These are phyloP conservation scores for Elephas maximus DNA, from an alignment of 2,113 vertebrate genomes.

Conservation along the genomic window DNA sequence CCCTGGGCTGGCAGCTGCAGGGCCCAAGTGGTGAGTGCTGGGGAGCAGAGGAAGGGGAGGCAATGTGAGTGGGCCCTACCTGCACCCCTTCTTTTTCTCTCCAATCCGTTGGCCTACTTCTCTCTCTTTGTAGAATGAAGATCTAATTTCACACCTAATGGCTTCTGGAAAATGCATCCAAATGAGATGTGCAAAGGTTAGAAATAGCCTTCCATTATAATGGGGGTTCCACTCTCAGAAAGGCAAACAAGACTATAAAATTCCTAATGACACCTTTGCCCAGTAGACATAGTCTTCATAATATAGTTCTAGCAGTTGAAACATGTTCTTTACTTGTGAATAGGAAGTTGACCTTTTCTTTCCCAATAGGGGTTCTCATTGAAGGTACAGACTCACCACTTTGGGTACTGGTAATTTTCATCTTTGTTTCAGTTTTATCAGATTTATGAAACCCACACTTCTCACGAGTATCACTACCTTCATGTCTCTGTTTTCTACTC, in stretches of 20 bases:
- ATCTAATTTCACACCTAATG: not conserved
- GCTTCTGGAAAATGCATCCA: not conserved
- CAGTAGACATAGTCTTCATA: not conserved
- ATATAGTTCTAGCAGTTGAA: not conserved
- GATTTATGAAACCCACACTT: not conserved
- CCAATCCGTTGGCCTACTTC: not conserved
- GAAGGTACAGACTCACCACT: not conserved
- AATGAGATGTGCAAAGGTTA: not conserved
- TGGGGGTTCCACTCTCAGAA: not conserved
- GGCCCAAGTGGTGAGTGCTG: fast-evolving
- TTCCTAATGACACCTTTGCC: not conserved
- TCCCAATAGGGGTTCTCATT: not conserved
- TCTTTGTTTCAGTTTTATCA: conserved; percentile 31
- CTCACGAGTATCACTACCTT: conserved; percentile 1
- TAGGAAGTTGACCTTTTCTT: not conserved
- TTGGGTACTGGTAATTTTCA: not conserved
- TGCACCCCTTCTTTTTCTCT: not conserved
- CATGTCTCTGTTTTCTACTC: not conserved
- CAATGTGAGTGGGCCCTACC: fast-evolving
- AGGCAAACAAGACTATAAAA: not conserved
- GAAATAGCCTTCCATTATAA: not conserved
- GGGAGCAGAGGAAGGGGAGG: not conserved
- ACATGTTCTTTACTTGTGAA: not conserved
- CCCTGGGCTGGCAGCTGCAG: not conserved
- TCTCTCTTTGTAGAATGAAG: not conserved